These are phyloP conservation scores for Heliconius melpomene DNA, from an alignment of 1,140 invertebrate species.

Conservation along the genomic window DNA sequence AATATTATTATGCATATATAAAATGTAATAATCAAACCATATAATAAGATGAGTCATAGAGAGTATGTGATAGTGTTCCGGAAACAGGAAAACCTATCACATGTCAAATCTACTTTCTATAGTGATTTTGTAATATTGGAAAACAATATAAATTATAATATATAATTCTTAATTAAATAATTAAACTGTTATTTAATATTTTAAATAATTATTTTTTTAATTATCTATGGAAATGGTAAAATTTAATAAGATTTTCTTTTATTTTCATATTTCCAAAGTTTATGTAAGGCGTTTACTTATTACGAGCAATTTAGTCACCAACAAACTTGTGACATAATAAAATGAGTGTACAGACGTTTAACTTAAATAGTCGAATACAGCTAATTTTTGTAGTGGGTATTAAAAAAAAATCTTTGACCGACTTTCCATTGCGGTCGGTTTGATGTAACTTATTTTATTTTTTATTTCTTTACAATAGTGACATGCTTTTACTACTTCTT, in stretches of 20 bases:
- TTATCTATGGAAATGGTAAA: too few species aligned
- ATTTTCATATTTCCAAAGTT: neutral
- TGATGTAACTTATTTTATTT: conserved; percentile 29
- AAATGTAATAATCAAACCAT: neutral
- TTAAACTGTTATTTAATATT: neutral
- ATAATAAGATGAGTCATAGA: neutral
- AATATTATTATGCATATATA: neutral
- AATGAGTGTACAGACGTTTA: conserved; percentile 14
- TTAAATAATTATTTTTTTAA: neutral
- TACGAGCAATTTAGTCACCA: neutral
- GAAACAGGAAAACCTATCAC: neutral
- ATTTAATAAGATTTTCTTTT: neutral
- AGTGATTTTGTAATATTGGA: neutral
- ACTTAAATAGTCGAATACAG: conserved; percentile 6
- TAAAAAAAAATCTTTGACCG: conserved; percentile 21
- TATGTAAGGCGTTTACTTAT: neutral
- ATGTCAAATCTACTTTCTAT: neutral
- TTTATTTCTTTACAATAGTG: conserved; percentile 18
- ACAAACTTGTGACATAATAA: neutral
- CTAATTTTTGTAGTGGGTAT: conserved; percentile 8
- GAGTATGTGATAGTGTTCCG: neutral
- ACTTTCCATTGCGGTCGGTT: conserved; percentile 28
- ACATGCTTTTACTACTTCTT: neutral
- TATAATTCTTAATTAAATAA: neutral
- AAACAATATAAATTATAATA: neutral